Percentiles rank a stretch among this genome's conserved stretches.
Conservation (phyloP, 2,888 invertebrate species). For the Aleiodes testaceus region DNA sequence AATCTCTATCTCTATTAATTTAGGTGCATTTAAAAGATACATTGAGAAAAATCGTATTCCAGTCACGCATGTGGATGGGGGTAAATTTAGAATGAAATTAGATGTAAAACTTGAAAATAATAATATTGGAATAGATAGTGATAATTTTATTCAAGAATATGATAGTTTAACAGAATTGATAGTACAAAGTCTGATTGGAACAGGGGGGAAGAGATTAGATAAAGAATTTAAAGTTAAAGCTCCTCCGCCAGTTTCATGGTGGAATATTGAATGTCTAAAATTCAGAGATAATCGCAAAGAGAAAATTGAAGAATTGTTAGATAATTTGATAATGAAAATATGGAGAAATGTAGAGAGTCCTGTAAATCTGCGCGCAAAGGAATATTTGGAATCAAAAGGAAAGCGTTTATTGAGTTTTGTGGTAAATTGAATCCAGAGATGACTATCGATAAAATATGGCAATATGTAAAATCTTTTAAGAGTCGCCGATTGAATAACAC, state of each 20-base stretch:
- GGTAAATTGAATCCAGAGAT: not conserved
- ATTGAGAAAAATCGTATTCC: not conserved
- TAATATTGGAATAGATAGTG: not conserved
- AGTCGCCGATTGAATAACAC: not conserved
- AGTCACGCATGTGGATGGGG: not conserved
- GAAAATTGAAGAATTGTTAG: not conserved
- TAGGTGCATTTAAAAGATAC: not conserved
- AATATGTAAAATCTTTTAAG: not conserved
- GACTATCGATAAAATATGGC: not conserved
- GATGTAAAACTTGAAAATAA: not conserved
- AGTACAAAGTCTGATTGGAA: not conserved
- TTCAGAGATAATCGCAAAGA: not conserved
- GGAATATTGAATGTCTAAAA: not conserved
- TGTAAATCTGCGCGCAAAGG: not conserved
- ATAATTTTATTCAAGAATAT: not conserved
- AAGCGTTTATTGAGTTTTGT: not conserved
- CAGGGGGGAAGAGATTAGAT: constrained; percentile 9
- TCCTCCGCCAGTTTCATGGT: not conserved
- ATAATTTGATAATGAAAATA: not conserved
- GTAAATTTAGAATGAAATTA: not conserved
- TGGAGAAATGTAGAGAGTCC: not conserved
- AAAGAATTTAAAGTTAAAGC: not conserved
- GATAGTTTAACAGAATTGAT: not conserved
- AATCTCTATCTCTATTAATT: not conserved
- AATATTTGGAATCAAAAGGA: not conserved